These are phyloP conservation scores for Cylas formicarius DNA, from an alignment of 1,140 invertebrate species.

Conservation along the genomic window DNA sequence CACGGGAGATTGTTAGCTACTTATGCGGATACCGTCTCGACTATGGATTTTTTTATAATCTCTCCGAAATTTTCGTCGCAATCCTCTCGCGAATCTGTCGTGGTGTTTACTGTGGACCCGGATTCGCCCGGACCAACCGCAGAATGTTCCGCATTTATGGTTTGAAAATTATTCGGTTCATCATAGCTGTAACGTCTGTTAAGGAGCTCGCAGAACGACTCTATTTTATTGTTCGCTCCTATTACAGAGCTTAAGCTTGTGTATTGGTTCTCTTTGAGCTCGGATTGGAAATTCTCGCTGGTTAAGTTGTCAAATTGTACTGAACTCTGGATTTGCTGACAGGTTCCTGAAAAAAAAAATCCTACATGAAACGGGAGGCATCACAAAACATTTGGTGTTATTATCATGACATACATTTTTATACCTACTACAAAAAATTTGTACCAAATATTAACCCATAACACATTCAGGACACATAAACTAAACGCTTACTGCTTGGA, in stretches of 20 bases:
- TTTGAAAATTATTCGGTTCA: conserved; percentile 26
- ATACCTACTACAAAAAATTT: no score
- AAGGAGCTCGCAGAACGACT: conserved; percentile 61
- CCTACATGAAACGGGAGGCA: no score
- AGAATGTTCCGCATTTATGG: conserved; percentile 19
- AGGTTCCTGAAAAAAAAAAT: conserved; percentile 13
- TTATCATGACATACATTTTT: no score
- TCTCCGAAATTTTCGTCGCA: conserved; percentile 78
- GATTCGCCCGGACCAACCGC: conserved; percentile 5
- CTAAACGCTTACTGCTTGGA: no score
- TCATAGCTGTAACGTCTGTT: conserved; percentile 53
- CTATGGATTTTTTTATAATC: conserved; percentile 88
- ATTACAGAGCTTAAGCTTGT: conserved; percentile 48
- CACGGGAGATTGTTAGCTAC: no score
- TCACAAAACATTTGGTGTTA: no score
- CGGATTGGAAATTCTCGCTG: conserved; percentile 36
- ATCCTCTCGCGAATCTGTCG: conserved; percentile 37
- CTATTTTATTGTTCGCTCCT: conserved; percentile 57
- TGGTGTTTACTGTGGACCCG: conserved; percentile 13
- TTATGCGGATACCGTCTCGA: conserved; percentile 80
- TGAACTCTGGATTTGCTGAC: conserved; percentile 18
- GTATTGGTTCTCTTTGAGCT: conserved; percentile 47
- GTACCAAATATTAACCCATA: no score
- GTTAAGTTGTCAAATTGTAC: conserved; percentile 38
- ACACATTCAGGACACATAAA: no score